Evolutionary conservation across 2,797 vertebrate genomes (phyloP), one percentile per base, ranked within the genome.

Genomic region (Melanotaenia pygmaea): DNA sequence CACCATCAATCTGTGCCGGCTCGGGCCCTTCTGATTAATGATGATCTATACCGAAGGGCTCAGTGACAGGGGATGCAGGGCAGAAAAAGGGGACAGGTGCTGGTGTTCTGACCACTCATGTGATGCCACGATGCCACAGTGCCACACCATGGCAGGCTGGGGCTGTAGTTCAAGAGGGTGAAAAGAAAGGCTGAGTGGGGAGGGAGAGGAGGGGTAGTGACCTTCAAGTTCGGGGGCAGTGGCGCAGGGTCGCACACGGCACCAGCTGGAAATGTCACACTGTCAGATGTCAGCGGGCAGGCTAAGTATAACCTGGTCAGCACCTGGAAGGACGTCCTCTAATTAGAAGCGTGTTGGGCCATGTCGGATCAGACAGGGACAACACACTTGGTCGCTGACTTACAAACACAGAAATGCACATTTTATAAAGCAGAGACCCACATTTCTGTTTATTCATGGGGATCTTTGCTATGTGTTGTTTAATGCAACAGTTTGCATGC

Each of bases 251-350:
- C 87, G 73, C 86, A 85, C 80, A 34, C 68, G 38, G 88, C 92
- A 91, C 94, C 94, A 94, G 93, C 94, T 94, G 93, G 93, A 95
- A 95, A 95, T 95, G 93, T 93, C 94, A 94, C 86, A 79, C 91
- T 77, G 90, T 93, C 92, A 91, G 93, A 91, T 93, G 90, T 94
- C 93, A 94, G 90, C 79, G 85, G 92, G 91, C 90, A 91, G 85
- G 91, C 91, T 89, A 92, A 92, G 90, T 91, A 92, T 92, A 94
- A 95, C 92, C 90, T 90, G 93, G 93, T 94, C 93, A 92, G 94
- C 93, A 94, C 94, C 93, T 94, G 94, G 92, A 95, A 94, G 93
- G 93, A 94, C 92, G 93, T 95, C 93, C 93, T 94, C 93, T 95
- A 95, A 95, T 95, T 94, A 95, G 92, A 88, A 93, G 90, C 88